Base-by-base conservation (phyloP, 2,113 vertebrate genomes). In the Protomyctophum bolini region DNA sequence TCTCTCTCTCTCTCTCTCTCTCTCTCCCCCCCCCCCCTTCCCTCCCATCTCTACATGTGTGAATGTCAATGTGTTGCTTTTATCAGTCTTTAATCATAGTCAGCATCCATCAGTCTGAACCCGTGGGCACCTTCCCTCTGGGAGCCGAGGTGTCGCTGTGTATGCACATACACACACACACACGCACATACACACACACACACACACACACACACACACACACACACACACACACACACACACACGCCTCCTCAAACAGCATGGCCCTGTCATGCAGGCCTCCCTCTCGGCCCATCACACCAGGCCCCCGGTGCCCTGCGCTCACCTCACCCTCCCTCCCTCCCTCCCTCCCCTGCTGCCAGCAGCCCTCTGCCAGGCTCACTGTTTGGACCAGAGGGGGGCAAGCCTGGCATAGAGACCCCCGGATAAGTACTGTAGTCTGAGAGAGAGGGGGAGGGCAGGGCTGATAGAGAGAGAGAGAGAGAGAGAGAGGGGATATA, bases 11-110 rank as follows among this genome's bases (percentile, higher is more conserved):
- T 46, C 8, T 10, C 50, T 74, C 66, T 29, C 33, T 10, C 1
- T 49, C 46, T 12, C 9, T 68, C 28, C 14, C 29, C 63, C 72
- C 52, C 11, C 60, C 48, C 46, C 65, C n/a, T 80, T 58, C 21
- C 59, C 58, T 45, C 28, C 41, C 10, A 21, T 58, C 57, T 58
- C 57, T 41, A 21, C 21, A 21, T 21, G 21, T 21, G 21, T 21
- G 21, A 21, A 21, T 21, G 21, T 21, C 21, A 21, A 21, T 79
- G 70, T 60, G 70, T 71, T 79, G 77, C 86, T 73, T 82, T 93
- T 91, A 91, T 89, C 87, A 83, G 84, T 77, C 83, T 86, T 92
- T 87, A 79, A 79, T 90, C 80, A 84, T 88, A 81, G 76, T 92
- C 89, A 88, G 84, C 82, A 89, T 73, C 67, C 55, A 83, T 80